phyloP scores from a whole-genome alignment of 2,888 invertebrate genomes.

The Drosophila ezoana region DNA sequence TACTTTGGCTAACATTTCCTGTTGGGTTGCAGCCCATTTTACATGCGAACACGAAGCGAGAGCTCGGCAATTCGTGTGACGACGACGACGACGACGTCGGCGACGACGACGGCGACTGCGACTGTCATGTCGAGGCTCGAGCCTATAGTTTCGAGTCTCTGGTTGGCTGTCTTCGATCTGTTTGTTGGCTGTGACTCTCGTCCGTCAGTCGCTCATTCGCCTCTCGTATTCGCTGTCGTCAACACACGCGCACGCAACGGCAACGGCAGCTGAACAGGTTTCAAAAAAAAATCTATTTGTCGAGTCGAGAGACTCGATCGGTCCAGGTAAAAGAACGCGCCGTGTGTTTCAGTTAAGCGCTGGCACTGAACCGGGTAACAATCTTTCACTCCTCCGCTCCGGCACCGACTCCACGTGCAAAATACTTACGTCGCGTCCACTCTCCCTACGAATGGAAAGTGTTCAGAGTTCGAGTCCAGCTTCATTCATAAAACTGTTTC shows the following conservation, averaged over 20 bases:
- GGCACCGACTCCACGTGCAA: constrained; percentile 27
- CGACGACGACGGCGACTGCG: constrained; percentile 21
- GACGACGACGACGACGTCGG: constrained; percentile 24
- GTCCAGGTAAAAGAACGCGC: constrained; percentile 78
- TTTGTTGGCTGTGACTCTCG: constrained; percentile 55
- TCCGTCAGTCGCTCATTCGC: constrained; percentile 73
- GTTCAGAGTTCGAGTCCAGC: constrained; percentile 22
- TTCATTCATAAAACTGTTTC: constrained; percentile 43
- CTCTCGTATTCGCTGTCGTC: constrained; percentile 78
- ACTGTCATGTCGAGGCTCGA: constrained; percentile 54
- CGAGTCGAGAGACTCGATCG: constrained; percentile 51
- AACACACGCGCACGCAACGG: constrained; percentile 70
- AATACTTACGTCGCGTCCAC: constrained; percentile 28
- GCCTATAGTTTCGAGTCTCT: constrained; percentile 53
- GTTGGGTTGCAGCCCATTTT: constrained; percentile 20
- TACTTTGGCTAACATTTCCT: constrained; percentile 8
- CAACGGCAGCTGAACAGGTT: constrained; percentile 57
- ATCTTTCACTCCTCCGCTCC: constrained; percentile 78
- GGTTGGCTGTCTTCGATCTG: constrained; percentile 59
- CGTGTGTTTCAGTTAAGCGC: constrained; percentile 84
- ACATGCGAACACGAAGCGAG: constrained; percentile 34
- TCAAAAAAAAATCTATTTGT: constrained; percentile 52
- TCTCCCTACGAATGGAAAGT: constrained; percentile 48
- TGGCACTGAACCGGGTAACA: constrained; percentile 85
- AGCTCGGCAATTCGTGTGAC: constrained; percentile 32